A percentile compares a stretch with the other conserved stretches of the same genome.
These are phyloP conservation scores for Achatina immaculata DNA, from an alignment of 1,140 invertebrate species.

Conservation along the genomic window DNA sequence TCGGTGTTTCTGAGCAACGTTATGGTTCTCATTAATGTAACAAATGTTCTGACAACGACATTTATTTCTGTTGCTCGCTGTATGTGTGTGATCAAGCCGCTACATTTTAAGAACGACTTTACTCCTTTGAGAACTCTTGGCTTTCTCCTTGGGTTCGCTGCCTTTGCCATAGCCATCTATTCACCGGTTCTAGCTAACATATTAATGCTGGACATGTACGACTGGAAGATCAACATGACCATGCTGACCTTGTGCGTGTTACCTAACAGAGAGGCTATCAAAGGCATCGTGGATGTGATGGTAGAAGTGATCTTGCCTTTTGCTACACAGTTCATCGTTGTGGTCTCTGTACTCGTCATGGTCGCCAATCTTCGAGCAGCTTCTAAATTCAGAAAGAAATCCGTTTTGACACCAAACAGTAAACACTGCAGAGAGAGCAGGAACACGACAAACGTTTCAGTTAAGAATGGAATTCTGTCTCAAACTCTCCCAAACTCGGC, in stretches of 20 bases:
- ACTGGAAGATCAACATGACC: background rate
- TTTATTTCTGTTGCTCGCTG: background rate
- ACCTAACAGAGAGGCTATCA: background rate
- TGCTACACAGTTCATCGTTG: background rate
- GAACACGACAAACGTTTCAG: no score
- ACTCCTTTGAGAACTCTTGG: background rate
- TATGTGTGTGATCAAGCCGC: background rate
- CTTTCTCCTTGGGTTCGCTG: background rate
- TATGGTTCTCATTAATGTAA: no score
- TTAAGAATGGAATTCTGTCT: no score
- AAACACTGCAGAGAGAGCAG: no score
- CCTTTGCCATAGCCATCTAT: background rate
- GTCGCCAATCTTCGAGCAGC: background rate
- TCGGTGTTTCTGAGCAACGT: no score
- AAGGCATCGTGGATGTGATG: background rate
- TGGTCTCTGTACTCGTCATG: background rate
- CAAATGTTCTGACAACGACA: no score
- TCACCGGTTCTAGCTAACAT: slow-evolving; percentile 11
- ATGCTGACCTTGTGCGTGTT: background rate
- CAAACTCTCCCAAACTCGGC: background rate
- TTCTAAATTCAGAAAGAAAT: background rate
- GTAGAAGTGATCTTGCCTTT: background rate
- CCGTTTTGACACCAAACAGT: no score
- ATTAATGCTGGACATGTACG: background rate
- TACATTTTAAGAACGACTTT: slow-evolving; percentile 3